A percentile compares a stretch with the other conserved stretches of the same genome.
These are phyloP conservation scores for Bucorvus abyssinicus DNA, from an alignment of 2,797 vertebrate species.

Conservation along the genomic window DNA sequence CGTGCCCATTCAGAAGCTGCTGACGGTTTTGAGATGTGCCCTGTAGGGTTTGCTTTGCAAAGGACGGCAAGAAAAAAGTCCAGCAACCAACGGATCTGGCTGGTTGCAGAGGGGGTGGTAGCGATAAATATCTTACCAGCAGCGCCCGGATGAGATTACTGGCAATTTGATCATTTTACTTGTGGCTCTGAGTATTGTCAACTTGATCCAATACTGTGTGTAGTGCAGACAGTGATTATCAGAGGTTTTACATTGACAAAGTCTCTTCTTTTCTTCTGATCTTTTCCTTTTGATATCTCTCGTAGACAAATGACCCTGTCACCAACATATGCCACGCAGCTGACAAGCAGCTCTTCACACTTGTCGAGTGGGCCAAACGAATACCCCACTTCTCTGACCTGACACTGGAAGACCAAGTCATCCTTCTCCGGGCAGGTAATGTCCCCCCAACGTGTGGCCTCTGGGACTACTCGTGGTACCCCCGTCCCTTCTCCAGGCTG, in stretches of 20 bases:
- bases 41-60: background rate
- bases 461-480: background rate
- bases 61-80: background rate
- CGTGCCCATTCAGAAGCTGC: background rate
- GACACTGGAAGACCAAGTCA: conserved; percentile 93
- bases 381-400: conserved; percentile 95
- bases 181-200: background rate
- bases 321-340: conserved; percentile 98
- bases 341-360: conserved; percentile 96
- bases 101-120: background rate
- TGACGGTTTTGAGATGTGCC: background rate
- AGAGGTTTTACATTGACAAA: background rate
- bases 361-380: conserved; percentile 97
- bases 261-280: background rate
- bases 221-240: background rate
- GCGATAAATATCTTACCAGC: background rate
- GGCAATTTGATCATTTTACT: background rate
- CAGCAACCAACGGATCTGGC: background rate
- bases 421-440: conserved; percentile 92
- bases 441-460: background rate
- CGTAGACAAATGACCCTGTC: conserved; percentile 92
- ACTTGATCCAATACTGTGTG: rapidly evolving
- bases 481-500: background rate
- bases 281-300: background rate
- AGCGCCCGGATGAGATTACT: background rate